phyloP scores from a whole-genome alignment of 2,113 vertebrate genomes.

The Meles meles region DNA sequence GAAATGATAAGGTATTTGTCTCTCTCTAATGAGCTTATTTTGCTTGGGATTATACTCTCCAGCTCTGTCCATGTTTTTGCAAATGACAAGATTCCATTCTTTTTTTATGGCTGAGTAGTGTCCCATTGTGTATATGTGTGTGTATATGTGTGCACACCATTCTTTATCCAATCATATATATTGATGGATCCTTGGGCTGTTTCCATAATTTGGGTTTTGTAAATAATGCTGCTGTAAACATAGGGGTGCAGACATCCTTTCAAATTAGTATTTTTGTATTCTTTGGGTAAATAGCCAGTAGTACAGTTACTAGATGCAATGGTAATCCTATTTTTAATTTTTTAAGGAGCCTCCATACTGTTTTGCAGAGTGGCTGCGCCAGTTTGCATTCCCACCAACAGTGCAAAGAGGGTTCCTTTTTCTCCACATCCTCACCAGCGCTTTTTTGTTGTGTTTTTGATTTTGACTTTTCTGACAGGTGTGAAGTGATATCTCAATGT shows the following conservation, averaged over 20 bases:
- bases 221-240: too few species aligned
- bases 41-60: background rate
- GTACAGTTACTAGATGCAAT: too few species aligned
- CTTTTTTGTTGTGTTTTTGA: background rate
- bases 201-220: background rate
- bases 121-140: background rate
- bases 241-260: too few species aligned
- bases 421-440: background rate
- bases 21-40: background rate
- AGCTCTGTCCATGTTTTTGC: background rate
- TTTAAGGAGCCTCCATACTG: too few species aligned
- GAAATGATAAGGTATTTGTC: background rate
- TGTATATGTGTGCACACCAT: background rate
- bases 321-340: too few species aligned
- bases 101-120: background rate
- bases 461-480: background rate
- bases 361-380: too few species aligned
- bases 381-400: background rate
- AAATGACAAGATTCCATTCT: background rate
- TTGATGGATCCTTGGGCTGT: background rate
- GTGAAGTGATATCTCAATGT: background rate
- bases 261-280: too few species aligned
- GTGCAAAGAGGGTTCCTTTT: background rate
- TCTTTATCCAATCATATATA: background rate
- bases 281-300: too few species aligned